Evolutionary conservation across 2,888 invertebrate species (phyloP).

Genomic region (Drosophila merina): DNA sequence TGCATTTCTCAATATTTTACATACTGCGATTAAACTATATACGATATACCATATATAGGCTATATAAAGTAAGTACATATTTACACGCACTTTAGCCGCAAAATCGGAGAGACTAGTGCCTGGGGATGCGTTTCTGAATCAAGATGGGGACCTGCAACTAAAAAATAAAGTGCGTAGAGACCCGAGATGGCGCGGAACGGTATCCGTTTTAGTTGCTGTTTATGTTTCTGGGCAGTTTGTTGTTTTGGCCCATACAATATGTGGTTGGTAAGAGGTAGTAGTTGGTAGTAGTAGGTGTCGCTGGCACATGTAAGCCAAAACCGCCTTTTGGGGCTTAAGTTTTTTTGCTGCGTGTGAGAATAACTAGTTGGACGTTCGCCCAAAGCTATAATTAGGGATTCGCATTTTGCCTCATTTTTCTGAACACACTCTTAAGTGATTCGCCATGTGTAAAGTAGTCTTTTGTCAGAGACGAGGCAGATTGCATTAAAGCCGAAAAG

Average conservation of each 20-base stretch:
- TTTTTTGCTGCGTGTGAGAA: constrained; percentile 53
- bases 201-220: constrained; percentile 52
- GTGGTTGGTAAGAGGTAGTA: constrained; percentile 32
- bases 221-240: constrained; percentile 8
- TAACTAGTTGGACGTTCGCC: constrained; percentile 38
- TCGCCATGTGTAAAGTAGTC: constrained; percentile 26
- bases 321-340: background rate
- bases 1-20: background rate
- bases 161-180: constrained; percentile 66
- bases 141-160: constrained; percentile 55
- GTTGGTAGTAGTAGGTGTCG: constrained; percentile 36
- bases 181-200: constrained; percentile 64
- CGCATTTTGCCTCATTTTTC: constrained; percentile 50
- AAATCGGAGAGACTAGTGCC: constrained; percentile 46
- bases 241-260: background rate
- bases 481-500: constrained; percentile 20
- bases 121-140: constrained; percentile 75
- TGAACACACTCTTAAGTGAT: constrained; percentile 36
- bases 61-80: constrained; percentile 5
- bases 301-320: constrained; percentile 18
- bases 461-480: constrained; percentile 7
- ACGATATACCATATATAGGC: background rate
- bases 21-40: background rate
- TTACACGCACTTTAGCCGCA: constrained; percentile 14
- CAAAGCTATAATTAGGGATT: constrained; percentile 54